These are phyloP conservation scores for Pitangus sulphuratus DNA, from an alignment of 2,797 vertebrate species.

Conservation along the genomic window DNA sequence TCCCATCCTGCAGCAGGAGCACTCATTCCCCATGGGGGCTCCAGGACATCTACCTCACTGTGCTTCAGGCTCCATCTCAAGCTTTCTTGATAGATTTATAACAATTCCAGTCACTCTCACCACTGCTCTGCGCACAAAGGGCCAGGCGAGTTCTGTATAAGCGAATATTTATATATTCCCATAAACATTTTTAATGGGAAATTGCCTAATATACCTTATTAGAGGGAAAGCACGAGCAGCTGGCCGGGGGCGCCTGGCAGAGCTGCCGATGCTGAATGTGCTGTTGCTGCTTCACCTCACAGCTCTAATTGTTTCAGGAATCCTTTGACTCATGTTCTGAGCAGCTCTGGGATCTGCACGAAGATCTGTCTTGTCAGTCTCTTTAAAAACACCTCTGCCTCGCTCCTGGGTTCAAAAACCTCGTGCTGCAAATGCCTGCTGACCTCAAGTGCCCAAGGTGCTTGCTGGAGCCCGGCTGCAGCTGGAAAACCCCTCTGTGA, in stretches of 20 bases:
- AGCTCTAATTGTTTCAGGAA: background rate
- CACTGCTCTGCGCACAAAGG: background rate
- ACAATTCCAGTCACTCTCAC: background rate
- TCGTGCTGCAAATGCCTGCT: background rate
- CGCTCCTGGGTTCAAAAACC: background rate
- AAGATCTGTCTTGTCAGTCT: background rate
- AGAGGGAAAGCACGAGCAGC: background rate
- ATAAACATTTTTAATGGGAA: slow-evolving; percentile 39
- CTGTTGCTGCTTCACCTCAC: background rate
- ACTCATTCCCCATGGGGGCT: accelerated
- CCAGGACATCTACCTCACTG: accelerated
- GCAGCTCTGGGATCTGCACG: background rate
- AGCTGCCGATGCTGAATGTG: background rate
- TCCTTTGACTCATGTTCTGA: slow-evolving; percentile 18
- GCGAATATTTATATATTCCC: slow-evolving; percentile 12
- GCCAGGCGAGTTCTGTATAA: background rate
- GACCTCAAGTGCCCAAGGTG: background rate
- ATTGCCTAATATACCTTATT: slow-evolving; percentile 2
- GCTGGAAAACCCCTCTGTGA: slow-evolving; percentile 63
- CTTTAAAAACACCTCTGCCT: background rate
- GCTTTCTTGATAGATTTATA: background rate
- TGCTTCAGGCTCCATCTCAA: accelerated
- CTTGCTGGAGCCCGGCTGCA: background rate
- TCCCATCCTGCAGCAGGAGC: accelerated
- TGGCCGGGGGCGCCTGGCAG: background rate